Evolutionary conservation across 2,797 vertebrate genomes (phyloP), one percentile per base, ranked within the genome.

Genomic region (Chaetophractus vellerosus): DNA sequence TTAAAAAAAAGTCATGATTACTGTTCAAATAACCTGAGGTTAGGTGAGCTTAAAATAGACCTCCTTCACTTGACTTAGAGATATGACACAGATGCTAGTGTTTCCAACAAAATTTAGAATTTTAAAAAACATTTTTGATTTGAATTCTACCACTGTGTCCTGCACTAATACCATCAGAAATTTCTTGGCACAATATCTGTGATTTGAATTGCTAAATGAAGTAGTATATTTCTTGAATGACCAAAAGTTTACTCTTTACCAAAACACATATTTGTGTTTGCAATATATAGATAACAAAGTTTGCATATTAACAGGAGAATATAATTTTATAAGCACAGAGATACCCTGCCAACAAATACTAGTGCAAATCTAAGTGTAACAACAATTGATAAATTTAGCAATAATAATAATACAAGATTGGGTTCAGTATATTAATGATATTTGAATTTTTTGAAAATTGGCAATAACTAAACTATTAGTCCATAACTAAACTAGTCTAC

Each of bases 1-100:
- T 88, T 97, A 97, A 95, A 97, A 97, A 95, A 97, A 97, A 96
- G 66, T 80, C 74, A 93, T 82, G 1, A 0, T 91, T 96, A 84
- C 86, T 94, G 91, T 93, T 90, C 45, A 72, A 66, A 68, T 91
- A 86, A 33, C 50, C 24, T 11, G 55, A 88, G 33, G 45, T 41
- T 52, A 86, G 72, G 38, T 95, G 66, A 83, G 80, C 97, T 95
- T 88, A 97, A 97, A 98, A 93, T 91, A 88, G 80, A 74, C 23
- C 96, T 97, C 59, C 71, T 75, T 98, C 71, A 82, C 31, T 93
- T 98, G 61, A 84, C 50, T 63, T 96, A 26, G 15, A 93, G 24
- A 88, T 86, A 16, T 86, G 31, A 55, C 19, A 72, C 41, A 78
- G 50, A 41, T 84, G 59, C 45, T 79, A 23, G 2, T 19, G 84